phyloP scores from a whole-genome alignment of 2,113 vertebrate genomes.

The Petroica traversi region DNA sequence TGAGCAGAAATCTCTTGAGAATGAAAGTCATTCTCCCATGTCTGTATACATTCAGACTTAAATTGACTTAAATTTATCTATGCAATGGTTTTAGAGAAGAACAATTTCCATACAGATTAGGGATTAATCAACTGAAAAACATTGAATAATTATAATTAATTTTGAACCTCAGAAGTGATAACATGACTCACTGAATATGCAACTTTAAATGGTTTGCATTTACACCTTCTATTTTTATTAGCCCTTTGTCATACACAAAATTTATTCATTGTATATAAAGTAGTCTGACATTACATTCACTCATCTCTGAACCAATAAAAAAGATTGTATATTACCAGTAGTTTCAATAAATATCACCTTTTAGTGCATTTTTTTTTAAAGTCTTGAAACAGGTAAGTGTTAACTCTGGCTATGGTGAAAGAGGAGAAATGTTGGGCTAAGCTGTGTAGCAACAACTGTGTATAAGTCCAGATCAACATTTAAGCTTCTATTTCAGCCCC shows the following conservation, averaged over 20 bases:
- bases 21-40: neutral
- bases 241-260: neutral
- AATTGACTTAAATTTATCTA: neutral
- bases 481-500: neutral
- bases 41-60: neutral
- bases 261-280: neutral
- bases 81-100: neutral
- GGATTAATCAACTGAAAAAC: neutral
- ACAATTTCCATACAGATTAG: neutral
- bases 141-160: neutral
- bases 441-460: neutral
- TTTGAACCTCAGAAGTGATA: neutral
- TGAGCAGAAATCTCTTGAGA: neutral
- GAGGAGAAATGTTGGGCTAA: accelerated
- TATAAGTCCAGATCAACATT: neutral
- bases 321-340: neutral
- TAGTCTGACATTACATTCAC: neutral
- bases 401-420: neutral
- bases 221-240: neutral
- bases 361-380: neutral
- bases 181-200: neutral
- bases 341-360: neutral
- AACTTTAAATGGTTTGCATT: neutral
- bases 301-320: neutral
- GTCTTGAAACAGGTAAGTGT: neutral